Evolutionary conservation across 1,140 invertebrate species (phyloP).

Genomic region (Lordiphosa collinella): DNA sequence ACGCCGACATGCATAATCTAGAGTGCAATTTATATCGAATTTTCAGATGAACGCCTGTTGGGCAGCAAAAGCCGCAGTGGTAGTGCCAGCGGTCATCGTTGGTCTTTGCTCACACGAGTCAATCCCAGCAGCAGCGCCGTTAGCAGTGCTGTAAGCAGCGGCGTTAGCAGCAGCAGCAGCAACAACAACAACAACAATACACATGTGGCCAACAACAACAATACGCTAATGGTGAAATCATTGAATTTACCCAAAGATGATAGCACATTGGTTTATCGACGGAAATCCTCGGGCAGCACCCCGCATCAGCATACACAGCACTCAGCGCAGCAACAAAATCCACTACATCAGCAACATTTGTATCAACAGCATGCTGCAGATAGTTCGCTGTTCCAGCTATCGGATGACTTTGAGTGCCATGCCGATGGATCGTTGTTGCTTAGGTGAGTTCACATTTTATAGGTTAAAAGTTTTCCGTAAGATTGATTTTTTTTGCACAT

Average conservation of each 20-base stretch:
- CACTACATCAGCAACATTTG: slow-evolving; percentile 38
- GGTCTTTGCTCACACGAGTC: slow-evolving; percentile 61
- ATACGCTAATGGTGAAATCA: slow-evolving; percentile 72
- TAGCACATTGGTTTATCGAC: slow-evolving; percentile 80
- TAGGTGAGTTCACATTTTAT: slow-evolving; percentile 50
- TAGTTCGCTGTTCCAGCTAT: slow-evolving; percentile 56
- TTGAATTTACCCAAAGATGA: slow-evolving; percentile 80
- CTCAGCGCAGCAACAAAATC: slow-evolving; percentile 38
- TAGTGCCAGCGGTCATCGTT: slow-evolving; percentile 67
- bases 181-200: slow-evolving; percentile 62
- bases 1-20: not conserved
- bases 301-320: slow-evolving; percentile 61
- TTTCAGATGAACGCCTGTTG: slow-evolving; percentile 58
- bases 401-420: slow-evolving; percentile 74
- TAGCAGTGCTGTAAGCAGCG: not conserved
- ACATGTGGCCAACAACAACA: slow-evolving; percentile 63
- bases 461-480: too few species aligned
- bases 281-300: slow-evolving; percentile 83
- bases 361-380: slow-evolving; percentile 45
- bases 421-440: slow-evolving; percentile 71
- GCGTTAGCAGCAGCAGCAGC: slow-evolving; percentile 21
- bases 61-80: slow-evolving; percentile 67
- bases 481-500: too few species aligned
- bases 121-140: not conserved
- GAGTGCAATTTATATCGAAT: slow-evolving; percentile 1